Percentiles rank a stretch among this genome's conserved stretches.
These are phyloP conservation scores for Ailurus styani DNA, from an alignment of 2,113 vertebrate genomes.

Conservation along the genomic window DNA sequence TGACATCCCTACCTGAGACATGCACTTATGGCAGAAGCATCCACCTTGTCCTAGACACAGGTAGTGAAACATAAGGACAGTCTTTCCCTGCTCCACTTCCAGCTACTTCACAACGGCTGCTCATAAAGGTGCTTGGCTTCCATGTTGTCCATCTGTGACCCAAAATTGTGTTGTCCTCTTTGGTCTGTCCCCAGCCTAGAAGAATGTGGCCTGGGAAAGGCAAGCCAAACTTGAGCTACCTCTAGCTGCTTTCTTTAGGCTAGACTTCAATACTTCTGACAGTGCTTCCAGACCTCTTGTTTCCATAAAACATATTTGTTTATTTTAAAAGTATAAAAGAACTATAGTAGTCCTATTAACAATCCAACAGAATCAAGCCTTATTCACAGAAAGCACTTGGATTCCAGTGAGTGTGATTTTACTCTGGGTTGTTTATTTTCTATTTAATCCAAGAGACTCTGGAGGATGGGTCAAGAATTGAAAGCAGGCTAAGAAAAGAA, in stretches of 20 bases:
- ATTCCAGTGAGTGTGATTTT: background rate
- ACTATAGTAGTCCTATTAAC: background rate
- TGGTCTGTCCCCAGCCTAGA: background rate
- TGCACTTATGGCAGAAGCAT: background rate
- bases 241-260: background rate
- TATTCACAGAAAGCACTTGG: slow-evolving; percentile 32
- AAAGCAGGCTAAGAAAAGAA: background rate
- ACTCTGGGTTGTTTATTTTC: slow-evolving; percentile 49
- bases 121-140: slow-evolving; percentile 54
- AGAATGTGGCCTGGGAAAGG: background rate
- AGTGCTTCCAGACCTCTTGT: background rate
- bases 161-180: background rate
- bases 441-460: background rate
- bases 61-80: slow-evolving; percentile 6
- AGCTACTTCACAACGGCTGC: slow-evolving; percentile 26
- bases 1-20: background rate
- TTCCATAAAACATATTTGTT: slow-evolving; percentile 11
- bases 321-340: slow-evolving; percentile 27
- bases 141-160: background rate
- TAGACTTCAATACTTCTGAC: background rate
- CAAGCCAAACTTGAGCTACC: background rate
- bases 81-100: background rate
- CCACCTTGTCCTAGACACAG: slow-evolving; percentile 54
- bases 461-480: background rate
- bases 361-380: background rate